phyloP scores from a whole-genome alignment of 2,113 vertebrate genomes.

The Onychorhynchus coronatus region DNA sequence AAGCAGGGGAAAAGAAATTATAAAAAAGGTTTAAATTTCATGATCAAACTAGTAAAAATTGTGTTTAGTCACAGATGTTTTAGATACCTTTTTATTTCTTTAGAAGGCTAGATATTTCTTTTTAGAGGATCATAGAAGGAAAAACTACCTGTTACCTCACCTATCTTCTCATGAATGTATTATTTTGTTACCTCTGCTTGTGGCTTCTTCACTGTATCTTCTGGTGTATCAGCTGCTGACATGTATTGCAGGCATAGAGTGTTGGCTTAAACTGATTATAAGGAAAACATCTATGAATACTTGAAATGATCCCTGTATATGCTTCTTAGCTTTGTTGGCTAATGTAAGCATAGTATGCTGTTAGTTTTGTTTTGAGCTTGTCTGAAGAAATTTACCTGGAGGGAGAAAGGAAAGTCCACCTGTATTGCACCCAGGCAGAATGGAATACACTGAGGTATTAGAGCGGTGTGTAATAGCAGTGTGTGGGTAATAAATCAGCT shows the following conservation, averaged over 20 bases:
- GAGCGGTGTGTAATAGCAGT: not conserved
- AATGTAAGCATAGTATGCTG: not conserved
- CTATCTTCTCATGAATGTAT: not conserved
- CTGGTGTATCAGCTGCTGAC: not conserved
- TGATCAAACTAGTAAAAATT: not conserved
- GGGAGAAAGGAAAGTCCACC: not conserved
- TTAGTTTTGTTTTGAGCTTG: not conserved
- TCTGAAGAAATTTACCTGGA: not conserved
- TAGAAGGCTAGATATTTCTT: not conserved
- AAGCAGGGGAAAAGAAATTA: not conserved
- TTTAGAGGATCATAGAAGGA: not conserved
- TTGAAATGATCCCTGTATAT: not conserved
- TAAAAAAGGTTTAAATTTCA: not conserved
- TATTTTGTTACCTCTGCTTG: not conserved
- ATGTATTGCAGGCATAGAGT: not conserved
- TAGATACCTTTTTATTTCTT: not conserved
- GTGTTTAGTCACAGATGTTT: not conserved
- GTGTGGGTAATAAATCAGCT: not conserved
- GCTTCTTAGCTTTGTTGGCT: not conserved
- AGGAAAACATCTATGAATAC: not conserved
- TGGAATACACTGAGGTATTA: not conserved
- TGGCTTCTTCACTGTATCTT: not conserved
- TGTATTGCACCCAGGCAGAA: not conserved
- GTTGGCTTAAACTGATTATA: not conserved
- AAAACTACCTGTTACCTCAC: not conserved